A percentile compares a stretch with the other conserved stretches of the same genome.
These are phyloP conservation scores for chimpanzee (Pan troglodytes) DNA, from an alignment of 2,113 vertebrate species.

Conservation along the genomic window DNA sequence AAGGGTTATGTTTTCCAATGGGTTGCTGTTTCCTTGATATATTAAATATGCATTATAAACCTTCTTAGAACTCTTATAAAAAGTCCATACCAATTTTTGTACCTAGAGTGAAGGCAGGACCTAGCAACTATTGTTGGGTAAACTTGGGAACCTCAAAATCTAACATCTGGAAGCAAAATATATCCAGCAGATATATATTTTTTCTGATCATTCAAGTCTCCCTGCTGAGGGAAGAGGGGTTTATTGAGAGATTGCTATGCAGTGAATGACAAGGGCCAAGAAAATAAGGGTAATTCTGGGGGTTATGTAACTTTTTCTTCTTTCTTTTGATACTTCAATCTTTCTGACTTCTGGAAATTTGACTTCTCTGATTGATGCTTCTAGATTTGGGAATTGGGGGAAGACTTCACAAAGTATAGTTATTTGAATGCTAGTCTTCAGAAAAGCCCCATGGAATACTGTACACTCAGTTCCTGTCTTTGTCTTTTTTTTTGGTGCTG, in stretches of 20 bases:
- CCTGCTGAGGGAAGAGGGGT: not conserved
- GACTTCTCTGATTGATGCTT: not conserved
- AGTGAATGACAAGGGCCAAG: not conserved
- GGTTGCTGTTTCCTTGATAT: not conserved
- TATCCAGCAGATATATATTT: not conserved
- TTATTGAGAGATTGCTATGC: not conserved
- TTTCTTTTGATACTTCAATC: not conserved
- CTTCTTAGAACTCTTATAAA: not conserved
- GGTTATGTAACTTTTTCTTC: not conserved
- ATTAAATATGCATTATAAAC: not conserved
- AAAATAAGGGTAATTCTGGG: not conserved
- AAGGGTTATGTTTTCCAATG: not conserved
- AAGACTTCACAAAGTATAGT: not conserved
- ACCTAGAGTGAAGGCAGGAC: not conserved
- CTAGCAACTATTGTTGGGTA: not conserved
- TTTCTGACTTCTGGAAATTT: conserved; percentile 36
- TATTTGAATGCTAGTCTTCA: not conserved
- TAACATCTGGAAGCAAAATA: not conserved
- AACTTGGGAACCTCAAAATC: not conserved
- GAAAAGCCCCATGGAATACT: not conserved
- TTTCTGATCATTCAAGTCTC: not conserved
- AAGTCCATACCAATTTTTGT: not conserved
- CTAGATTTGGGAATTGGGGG: not conserved
- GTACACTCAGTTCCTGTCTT: not conserved
- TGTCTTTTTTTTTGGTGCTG: not conserved